A percentile compares a stretch with the other conserved stretches of the same genome.
phyloP scores from a whole-genome alignment of 2,113 vertebrate species.

The Donacobius atricapilla region DNA sequence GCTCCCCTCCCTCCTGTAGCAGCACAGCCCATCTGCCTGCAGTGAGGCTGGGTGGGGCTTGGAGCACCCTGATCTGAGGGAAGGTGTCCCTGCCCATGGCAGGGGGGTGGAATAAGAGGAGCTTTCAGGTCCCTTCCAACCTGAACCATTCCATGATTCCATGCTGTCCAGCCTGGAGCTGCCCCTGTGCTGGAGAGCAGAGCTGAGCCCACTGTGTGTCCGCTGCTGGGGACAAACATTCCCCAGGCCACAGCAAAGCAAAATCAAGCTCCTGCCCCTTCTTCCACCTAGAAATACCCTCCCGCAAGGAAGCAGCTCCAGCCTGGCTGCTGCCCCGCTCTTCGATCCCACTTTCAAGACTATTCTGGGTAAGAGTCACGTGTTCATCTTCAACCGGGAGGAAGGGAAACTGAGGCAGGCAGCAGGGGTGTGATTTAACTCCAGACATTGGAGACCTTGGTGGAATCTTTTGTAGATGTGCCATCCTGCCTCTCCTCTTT shows the following conservation, averaged over 20 bases:
- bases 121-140: not conserved
- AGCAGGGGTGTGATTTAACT: not conserved
- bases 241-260: not conserved
- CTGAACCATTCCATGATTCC: not conserved
- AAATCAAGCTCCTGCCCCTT: not conserved
- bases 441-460: not conserved
- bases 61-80: not conserved
- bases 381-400: not conserved
- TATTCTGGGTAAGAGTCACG: rapidly evolving
- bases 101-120: not conserved
- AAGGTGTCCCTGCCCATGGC: not conserved
- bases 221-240: not conserved
- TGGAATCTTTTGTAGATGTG: not conserved
- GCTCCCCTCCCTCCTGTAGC: not conserved
- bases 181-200: rapidly evolving
- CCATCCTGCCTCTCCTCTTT: not conserved
- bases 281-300: not conserved
- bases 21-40: not conserved
- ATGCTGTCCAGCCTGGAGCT: not conserved
- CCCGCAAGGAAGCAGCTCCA: not conserved
- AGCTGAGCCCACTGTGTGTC: not conserved
- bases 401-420: not conserved
- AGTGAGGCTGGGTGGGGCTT: not conserved
- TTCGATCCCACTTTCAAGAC: not conserved
- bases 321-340: not conserved